Evolutionary conservation across 2,888 invertebrate genomes (phyloP).

Genomic region (Caenorhabditis sp.): DNA sequence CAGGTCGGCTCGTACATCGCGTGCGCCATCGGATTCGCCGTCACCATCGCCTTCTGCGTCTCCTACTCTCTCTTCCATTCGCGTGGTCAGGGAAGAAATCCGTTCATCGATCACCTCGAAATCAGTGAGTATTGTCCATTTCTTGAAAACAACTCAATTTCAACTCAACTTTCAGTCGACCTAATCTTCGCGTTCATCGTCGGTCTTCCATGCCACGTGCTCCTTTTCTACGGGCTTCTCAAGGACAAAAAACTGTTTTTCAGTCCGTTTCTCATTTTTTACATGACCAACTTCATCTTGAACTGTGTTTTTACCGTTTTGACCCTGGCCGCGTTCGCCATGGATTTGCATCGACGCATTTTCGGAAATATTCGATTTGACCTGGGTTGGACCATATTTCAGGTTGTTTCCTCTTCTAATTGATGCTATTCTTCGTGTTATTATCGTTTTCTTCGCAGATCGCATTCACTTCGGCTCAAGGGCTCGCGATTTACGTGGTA

Average conservation of each 20-base stretch:
- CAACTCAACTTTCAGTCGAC: slow-evolving; percentile 58
- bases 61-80: slow-evolving; percentile 52
- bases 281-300: slow-evolving; percentile 68
- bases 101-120: slow-evolving; percentile 56
- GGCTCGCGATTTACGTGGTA: slow-evolving; percentile 70
- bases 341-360: slow-evolving; percentile 65
- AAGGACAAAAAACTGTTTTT: slow-evolving; percentile 62
- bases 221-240: slow-evolving; percentile 61
- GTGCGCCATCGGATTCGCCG: slow-evolving; percentile 51
- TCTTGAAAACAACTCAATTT: neutral
- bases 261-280: slow-evolving; percentile 68
- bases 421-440: neutral
- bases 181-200: slow-evolving; percentile 67
- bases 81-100: slow-evolving; percentile 52
- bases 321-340: slow-evolving; percentile 61
- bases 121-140: slow-evolving; percentile 26
- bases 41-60: slow-evolving; percentile 53
- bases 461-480: slow-evolving; percentile 66
- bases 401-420: slow-evolving; percentile 42
- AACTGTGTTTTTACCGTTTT: slow-evolving; percentile 65
- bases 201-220: slow-evolving; percentile 68
- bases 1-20: slow-evolving; percentile 56
- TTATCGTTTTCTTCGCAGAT: slow-evolving; percentile 43
- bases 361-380: slow-evolving; percentile 69
- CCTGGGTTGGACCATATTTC: slow-evolving; percentile 65